These are phyloP conservation scores for Liolophura sinensis DNA, from an alignment of 1,140 invertebrate genomes.

Conservation along the genomic window DNA sequence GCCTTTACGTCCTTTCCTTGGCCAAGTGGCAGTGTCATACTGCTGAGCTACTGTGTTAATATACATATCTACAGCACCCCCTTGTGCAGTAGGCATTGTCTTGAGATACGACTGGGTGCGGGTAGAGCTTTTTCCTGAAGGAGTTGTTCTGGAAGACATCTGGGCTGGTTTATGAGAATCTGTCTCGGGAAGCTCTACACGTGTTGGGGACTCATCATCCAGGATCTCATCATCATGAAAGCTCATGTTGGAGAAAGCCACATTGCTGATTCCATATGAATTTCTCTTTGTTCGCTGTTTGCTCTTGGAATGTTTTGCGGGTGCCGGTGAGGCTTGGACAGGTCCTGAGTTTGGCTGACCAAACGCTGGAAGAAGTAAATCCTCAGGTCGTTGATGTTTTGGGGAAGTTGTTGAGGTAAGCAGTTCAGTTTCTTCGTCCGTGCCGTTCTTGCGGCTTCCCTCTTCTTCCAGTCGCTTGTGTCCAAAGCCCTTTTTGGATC, in stretches of 20 bases:
- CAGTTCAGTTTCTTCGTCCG: too few species aligned
- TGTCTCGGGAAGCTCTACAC: too few species aligned
- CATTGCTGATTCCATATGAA: conserved; percentile 26
- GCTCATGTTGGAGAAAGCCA: conserved; percentile 53
- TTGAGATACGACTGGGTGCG: too few species aligned
- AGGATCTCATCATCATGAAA: conserved; percentile 44
- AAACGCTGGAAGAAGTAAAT: not conserved
- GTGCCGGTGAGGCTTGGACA: conserved; percentile 1
- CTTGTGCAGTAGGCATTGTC: too few species aligned
- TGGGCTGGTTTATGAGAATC: too few species aligned
- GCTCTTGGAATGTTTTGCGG: conserved; percentile 19
- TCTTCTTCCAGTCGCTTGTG: too few species aligned
- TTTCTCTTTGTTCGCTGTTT: conserved; percentile 9
- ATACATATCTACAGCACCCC: too few species aligned
- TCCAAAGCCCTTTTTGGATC: not conserved
- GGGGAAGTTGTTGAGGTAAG: conserved; percentile 3
- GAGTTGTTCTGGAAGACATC: too few species aligned
- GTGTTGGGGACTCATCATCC: too few species aligned
- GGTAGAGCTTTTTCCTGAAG: too few species aligned
- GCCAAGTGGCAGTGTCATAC: conserved; percentile 50
- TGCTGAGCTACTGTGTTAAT: too few species aligned
- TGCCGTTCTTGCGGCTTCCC: too few species aligned
- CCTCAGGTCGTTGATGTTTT: conserved; percentile 12
- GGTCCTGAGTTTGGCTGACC: not conserved
- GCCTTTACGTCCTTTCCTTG: conserved; percentile 40